These are phyloP conservation scores for Buphagus erythrorhynchus DNA, from an alignment of 2,797 vertebrate genomes.

Conservation along the genomic window DNA sequence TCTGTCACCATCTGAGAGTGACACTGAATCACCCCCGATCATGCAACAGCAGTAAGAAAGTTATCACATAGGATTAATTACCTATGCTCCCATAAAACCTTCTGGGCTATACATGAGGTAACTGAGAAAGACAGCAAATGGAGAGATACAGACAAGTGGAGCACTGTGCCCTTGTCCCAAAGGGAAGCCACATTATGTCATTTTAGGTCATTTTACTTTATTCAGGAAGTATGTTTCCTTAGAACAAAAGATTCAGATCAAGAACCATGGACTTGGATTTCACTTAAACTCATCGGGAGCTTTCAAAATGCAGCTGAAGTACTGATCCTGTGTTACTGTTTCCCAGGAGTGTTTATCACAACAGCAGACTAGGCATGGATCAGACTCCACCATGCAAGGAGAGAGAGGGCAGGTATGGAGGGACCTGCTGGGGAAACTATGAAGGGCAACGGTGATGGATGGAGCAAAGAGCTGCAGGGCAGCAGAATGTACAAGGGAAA, in stretches of 20 bases:
- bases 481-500: not conserved
- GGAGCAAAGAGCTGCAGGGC: not conserved
- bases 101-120: not conserved
- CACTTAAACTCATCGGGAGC: not conserved
- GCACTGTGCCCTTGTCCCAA: not conserved
- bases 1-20: not conserved
- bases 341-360: not conserved
- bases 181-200: not conserved
- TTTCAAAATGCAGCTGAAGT: not conserved
- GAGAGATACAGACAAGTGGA: not conserved
- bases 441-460: not conserved
- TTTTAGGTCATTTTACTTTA: not conserved
- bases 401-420: not conserved
- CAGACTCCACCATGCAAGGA: not conserved
- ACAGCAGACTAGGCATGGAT: not conserved
- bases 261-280: not conserved
- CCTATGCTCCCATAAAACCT: not conserved
- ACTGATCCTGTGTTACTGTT: rapidly evolving
- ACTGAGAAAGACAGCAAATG: not conserved
- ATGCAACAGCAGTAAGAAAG: not conserved
- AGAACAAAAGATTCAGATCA: not conserved
- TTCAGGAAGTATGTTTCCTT: not conserved
- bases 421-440: not conserved
- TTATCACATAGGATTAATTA: not conserved
- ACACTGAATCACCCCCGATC: not conserved